These are phyloP conservation scores for Drosophila sucinea DNA, from an alignment of 1,140 invertebrate species.

Conservation along the genomic window DNA sequence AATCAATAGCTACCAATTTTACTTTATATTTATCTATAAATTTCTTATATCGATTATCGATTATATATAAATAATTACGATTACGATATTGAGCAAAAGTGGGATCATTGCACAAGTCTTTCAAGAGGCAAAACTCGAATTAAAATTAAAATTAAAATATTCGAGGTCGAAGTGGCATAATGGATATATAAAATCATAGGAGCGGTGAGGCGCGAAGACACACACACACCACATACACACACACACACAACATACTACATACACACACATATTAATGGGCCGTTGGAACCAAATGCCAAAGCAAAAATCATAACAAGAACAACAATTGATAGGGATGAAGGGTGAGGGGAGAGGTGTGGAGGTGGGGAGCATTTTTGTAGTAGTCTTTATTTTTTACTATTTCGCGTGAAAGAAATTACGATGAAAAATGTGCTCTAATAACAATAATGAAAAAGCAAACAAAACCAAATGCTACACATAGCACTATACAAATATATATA, in stretches of 20 bases:
- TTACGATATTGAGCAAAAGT: not conserved
- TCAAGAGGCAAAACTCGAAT: conserved; percentile 19
- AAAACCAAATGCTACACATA: conserved; percentile 45
- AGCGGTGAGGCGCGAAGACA: conserved; percentile 57
- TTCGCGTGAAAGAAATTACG: conserved; percentile 78
- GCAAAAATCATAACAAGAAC: conserved; percentile 48
- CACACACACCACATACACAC: conserved; percentile 20
- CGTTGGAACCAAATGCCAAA: conserved; percentile 64
- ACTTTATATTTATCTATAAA: too few relatives aligned
- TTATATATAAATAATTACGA: too few relatives aligned
- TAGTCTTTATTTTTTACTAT: conserved; percentile 75
- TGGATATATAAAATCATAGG: conserved; percentile 43
- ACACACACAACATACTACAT: conserved; percentile 33
- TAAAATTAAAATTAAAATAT: conserved; percentile 31
- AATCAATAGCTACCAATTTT: too few relatives aligned
- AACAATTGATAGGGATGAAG: conserved; percentile 13
- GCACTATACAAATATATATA: conserved; percentile 13
- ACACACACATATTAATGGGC: conserved; percentile 57
- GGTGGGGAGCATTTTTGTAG: conserved; percentile 52
- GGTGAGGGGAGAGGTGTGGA: not conserved
- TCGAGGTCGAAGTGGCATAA: conserved; percentile 49
- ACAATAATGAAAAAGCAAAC: conserved; percentile 79
- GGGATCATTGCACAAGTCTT: conserved; percentile 24
- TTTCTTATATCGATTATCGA: too few relatives aligned
- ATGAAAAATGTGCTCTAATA: conserved; percentile 79